phyloP scores from a whole-genome alignment of 1,140 invertebrate species.

The Bombus balteatus region DNA sequence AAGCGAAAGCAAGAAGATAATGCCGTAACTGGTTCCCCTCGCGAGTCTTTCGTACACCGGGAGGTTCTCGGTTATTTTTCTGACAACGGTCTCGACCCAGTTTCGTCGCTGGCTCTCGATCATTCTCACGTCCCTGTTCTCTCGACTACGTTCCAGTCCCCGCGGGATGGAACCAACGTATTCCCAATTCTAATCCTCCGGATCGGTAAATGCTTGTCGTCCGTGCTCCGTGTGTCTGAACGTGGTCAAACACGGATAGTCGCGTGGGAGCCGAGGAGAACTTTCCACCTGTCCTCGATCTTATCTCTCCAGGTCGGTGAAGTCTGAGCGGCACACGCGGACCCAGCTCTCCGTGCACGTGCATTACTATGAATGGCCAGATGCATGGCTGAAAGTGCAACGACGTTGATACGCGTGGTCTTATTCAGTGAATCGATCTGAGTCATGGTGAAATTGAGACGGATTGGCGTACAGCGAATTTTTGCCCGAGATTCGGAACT shows the following conservation, averaged over 20 bases:
- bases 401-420: neutral
- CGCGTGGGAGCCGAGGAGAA: constrained; percentile 55
- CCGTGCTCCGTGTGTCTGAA: neutral
- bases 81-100: constrained; percentile 20
- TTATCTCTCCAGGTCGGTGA: constrained; percentile 62
- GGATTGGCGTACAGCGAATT: neutral
- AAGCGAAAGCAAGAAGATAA: constrained; percentile 37
- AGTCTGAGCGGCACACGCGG: constrained; percentile 39
- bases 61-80: constrained; percentile 18
- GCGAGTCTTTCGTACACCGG: neutral
- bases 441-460: neutral
- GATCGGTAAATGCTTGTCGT: neutral
- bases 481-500: neutral
- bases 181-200: constrained; percentile 57
- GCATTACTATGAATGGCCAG: constrained; percentile 61
- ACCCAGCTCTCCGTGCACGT: constrained; percentile 46
- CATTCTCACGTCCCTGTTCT: constrained; percentile 59
- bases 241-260: constrained; percentile 47
- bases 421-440: neutral
- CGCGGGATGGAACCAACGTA: constrained; percentile 1
- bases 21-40: constrained; percentile 11
- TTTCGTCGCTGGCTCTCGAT: neutral
- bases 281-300: constrained; percentile 72
- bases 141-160: neutral
- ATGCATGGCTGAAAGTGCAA: constrained; percentile 24